phyloP scores from a whole-genome alignment of 2,797 vertebrate genomes.

The Syngnathus rostellatus region DNA sequence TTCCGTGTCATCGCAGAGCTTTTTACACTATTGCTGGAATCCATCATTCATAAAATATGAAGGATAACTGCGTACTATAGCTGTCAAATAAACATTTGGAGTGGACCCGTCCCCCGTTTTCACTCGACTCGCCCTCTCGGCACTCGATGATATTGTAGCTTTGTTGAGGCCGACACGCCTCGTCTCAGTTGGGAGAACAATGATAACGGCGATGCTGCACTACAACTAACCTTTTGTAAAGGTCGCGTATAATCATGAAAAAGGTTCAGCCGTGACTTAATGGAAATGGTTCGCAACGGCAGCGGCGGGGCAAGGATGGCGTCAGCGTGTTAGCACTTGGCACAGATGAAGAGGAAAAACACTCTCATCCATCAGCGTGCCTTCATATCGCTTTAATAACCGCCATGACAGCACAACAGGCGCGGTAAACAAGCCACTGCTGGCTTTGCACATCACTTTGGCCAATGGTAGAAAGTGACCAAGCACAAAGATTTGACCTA shows the following conservation, averaged over 20 bases:
- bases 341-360: not conserved
- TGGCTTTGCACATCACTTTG: not conserved
- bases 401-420: not conserved
- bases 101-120: slow-evolving; percentile 1
- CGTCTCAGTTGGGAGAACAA: slow-evolving; percentile 41
- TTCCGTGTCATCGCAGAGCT: not conserved
- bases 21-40: not conserved
- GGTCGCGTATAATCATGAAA: slow-evolving; percentile 61
- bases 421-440: not conserved
- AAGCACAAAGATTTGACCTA: not conserved
- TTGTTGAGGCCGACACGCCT: slow-evolving; percentile 34
- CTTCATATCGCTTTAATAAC: slow-evolving; percentile 3
- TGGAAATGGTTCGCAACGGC: slow-evolving; percentile 31
- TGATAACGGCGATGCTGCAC: slow-evolving; percentile 38
- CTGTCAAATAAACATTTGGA: slow-evolving; percentile 14
- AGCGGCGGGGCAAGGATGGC: slow-evolving; percentile 17
- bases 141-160: slow-evolving; percentile 30
- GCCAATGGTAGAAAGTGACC: not conserved
- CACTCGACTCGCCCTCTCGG: slow-evolving; percentile 25
- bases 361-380: slow-evolving; percentile 14
- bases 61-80: not conserved
- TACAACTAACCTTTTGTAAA: slow-evolving; percentile 60
- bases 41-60: slow-evolving; percentile 2
- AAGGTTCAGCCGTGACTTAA: slow-evolving; percentile 48
- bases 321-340: slow-evolving; percentile 21